Evolutionary conservation across 1,140 invertebrate species (phyloP), one percentile per base, ranked within the genome.

Genomic region (Battus philenor): DNA sequence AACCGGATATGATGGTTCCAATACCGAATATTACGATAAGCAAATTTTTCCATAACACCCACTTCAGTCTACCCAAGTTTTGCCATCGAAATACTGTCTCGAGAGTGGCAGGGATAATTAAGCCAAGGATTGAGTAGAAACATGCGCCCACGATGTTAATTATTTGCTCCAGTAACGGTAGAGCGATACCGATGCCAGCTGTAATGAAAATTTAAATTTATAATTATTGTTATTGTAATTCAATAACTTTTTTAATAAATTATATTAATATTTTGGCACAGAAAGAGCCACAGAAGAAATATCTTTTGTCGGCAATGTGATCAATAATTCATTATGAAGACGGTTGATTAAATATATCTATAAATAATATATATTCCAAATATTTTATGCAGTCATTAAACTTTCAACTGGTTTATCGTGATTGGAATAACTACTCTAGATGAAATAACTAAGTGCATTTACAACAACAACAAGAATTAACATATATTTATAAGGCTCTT

Each of bases 101-200:
- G 13, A 98, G 89, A 24, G 95, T 62, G 1, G 93, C 92, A 22
- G 97, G 97, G 52, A 95, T 91, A 24, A 96, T 92, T 3, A 91
- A 76, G 12, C 97, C 95, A n/a, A 98, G 88, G 32, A 94, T 91
- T 2, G 94, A 94, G 59, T 95, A 94, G 68, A 93, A 93, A 20
- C 96, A 84, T 0, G 97, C 93, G 5, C 96, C 97, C 11, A 97
- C 93, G 13, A 97, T 85, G 33, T 94, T 93, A 48, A 98, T 97
- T 56, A 97, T 91, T n/a, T 95, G 88, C 44, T 95, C 95, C 45
- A 98, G 83, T 50, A 95, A 86, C 1, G 95, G 94, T 13, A 97
- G 89, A 3, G 90, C 82, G 3, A 91, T 88, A 0, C 94, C 94
- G 15, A 97, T 83, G 15, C 86, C 85, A 58, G 95, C 95, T 89